These are phyloP conservation scores for Gadus macrocephalus DNA, from an alignment of 2,113 vertebrate species.

Conservation along the genomic window DNA sequence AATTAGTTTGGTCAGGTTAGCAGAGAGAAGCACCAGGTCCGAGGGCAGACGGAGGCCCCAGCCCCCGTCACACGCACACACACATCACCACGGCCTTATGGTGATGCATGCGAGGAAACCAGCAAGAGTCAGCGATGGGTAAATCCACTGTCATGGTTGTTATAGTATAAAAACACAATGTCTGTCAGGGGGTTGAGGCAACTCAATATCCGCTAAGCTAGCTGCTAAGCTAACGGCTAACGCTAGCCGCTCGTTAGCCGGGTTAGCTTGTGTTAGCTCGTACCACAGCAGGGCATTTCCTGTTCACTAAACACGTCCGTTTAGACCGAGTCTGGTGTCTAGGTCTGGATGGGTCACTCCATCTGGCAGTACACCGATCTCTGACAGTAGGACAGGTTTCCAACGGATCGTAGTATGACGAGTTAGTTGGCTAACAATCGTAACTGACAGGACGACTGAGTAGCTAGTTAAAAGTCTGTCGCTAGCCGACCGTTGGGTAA, in stretches of 20 bases:
- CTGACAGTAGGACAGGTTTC: too few relatives aligned
- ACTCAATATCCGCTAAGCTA: neutral
- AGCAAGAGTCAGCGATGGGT: constrained; percentile 98
- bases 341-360: neutral
- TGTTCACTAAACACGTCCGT: constrained; percentile 6
- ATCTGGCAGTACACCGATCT: too few relatives aligned
- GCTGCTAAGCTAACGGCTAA: neutral
- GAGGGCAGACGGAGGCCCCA: constrained; percentile 59
- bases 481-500: neutral
- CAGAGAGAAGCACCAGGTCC: constrained; percentile 26
- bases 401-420: too few relatives aligned
- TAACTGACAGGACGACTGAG: neutral
- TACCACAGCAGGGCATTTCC: constrained; percentile 13
- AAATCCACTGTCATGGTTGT: constrained; percentile 55
- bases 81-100: constrained; percentile 97
- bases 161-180: neutral
- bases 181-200: neutral
- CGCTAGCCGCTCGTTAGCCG: constrained; percentile 32
- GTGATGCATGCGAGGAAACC: constrained; percentile 99
- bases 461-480: too few relatives aligned
- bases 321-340: constrained; percentile 3
- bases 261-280: constrained; percentile 18
- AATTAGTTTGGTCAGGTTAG: constrained; percentile 23
- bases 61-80: constrained; percentile 74
- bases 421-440: too few relatives aligned